phyloP scores from a whole-genome alignment of 2,113 vertebrate genomes.

The Ranitomeya variabilis region DNA sequence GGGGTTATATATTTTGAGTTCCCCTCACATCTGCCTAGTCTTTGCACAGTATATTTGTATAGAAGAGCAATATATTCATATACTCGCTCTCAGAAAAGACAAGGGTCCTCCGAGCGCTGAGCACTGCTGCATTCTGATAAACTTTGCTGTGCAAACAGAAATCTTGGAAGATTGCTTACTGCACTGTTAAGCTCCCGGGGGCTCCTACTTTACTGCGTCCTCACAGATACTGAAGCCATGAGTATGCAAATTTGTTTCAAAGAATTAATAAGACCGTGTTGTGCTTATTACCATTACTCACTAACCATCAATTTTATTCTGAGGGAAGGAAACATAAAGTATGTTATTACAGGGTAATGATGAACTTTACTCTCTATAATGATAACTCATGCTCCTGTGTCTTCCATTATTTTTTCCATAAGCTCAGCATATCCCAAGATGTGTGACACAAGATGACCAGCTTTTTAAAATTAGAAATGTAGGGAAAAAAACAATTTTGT shows the following conservation, averaged over 20 bases:
- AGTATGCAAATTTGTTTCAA: neutral
- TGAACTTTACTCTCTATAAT: neutral
- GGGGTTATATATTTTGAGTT: neutral
- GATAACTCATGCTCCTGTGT: no score
- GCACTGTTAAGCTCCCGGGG: neutral
- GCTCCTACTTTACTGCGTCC: neutral
- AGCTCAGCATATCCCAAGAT: no score
- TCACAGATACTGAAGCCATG: neutral
- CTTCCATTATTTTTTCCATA: no score
- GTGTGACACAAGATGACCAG: no score
- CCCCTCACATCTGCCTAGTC: neutral
- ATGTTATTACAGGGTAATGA: neutral
- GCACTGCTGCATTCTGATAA: neutral
- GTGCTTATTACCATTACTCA: neutral
- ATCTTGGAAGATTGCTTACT: constrained; percentile 1
- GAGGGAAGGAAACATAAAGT: neutral
- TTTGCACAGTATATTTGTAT: neutral
- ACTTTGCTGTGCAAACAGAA: constrained; percentile 28
- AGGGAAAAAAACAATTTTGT: no score
- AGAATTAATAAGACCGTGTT: neutral
- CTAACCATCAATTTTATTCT: neutral
- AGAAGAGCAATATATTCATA: neutral
- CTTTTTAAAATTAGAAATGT: no score
- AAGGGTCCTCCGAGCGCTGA: neutral
- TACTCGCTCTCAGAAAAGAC: neutral